phyloP scores from a whole-genome alignment of 1,140 invertebrate species.

The Sinella curviseta region DNA sequence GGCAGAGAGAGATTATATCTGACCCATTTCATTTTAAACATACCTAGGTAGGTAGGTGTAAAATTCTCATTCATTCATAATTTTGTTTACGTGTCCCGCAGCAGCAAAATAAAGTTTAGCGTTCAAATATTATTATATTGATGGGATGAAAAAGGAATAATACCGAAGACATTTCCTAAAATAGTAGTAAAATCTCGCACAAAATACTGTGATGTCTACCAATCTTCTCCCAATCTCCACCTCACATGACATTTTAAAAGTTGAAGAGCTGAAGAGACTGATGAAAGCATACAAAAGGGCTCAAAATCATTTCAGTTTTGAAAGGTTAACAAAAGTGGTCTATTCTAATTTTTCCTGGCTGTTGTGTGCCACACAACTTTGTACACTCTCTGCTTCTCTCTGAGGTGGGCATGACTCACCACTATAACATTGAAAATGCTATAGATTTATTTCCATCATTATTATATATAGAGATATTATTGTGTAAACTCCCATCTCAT shows the following conservation, averaged over 20 bases:
- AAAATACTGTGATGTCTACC: no score
- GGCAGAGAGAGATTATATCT: neutral
- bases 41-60: no score
- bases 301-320: neutral
- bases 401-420: neutral
- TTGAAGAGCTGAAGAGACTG: neutral
- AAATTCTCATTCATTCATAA: neutral
- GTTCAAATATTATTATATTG: no score
- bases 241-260: no score
- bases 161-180: no score
- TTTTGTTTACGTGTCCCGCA: no score
- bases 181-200: no score
- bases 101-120: no score
- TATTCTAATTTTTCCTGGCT: neutral
- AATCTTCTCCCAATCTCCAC: no score
- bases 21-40: neutral
- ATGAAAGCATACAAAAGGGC: neutral
- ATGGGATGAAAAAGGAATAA: no score
- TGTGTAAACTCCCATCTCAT: neutral
- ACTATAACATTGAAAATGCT: no score
- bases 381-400: neutral
- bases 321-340: neutral
- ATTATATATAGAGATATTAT: neutral
- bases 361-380: neutral
- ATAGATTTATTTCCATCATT: no score